phyloP scores from a whole-genome alignment of 35 echinoderm and acorn worm species.

The Apostichopus japonicus region DNA sequence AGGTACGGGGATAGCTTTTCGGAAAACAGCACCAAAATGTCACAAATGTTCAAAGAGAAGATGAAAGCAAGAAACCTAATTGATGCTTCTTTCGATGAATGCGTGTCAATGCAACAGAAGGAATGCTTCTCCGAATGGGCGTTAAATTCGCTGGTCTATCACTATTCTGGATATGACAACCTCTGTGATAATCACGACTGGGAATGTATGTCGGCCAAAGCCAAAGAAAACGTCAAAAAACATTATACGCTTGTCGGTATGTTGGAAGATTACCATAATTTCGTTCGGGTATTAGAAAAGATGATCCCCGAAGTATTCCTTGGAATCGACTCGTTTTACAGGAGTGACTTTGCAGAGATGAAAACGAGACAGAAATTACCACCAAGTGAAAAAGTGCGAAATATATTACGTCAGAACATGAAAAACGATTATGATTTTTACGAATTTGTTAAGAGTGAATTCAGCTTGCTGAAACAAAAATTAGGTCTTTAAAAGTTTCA shows the following conservation, averaged over 20 bases:
- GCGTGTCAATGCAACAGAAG: not conserved
- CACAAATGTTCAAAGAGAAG: slow-evolving; percentile 22
- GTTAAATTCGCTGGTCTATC: not conserved
- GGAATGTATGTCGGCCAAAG: not conserved
- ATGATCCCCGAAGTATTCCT: slow-evolving; percentile 16
- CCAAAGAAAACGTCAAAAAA: slow-evolving; percentile 20
- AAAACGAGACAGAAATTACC: not conserved
- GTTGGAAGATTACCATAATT: slow-evolving; percentile 32
- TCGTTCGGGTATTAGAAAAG: slow-evolving; percentile 36
- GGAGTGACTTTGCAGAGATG: not conserved
- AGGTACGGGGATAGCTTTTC: slow-evolving; percentile 36
- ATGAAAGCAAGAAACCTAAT: slow-evolving; percentile 26
- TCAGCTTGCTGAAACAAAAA: not conserved
- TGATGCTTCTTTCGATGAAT: slow-evolving; percentile 41
- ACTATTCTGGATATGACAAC: slow-evolving; percentile 30
- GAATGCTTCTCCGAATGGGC: slow-evolving; percentile 15
- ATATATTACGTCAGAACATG: not conserved
- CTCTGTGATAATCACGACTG: not conserved
- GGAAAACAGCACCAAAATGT: slow-evolving; percentile 12
- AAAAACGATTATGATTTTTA: slow-evolving; percentile 12
- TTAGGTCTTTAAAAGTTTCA: not conserved
- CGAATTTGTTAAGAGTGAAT: not conserved
- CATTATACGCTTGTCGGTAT: slow-evolving; percentile 32
- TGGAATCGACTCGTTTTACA: not conserved
- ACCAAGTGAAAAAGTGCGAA: not conserved